Conservation (phyloP, 64 coral and sea anemone genomes). For the Montipora sp. region DNA sequence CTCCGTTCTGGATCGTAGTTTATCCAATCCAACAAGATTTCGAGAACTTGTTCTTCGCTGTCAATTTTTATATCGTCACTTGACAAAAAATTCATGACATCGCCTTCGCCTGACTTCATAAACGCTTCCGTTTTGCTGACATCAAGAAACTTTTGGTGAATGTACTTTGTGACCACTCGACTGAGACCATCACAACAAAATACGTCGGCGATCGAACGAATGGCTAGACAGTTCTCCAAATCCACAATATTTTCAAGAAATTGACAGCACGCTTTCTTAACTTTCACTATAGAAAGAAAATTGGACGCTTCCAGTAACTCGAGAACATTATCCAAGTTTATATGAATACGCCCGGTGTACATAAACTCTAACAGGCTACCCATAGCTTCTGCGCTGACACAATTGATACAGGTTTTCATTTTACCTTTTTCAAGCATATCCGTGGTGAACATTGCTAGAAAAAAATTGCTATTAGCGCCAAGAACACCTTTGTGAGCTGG, state of each 20-base stretch:
- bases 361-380: constrained; percentile 74
- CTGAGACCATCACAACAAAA: constrained; percentile 65
- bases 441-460: constrained; percentile 87
- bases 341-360: constrained; percentile 75
- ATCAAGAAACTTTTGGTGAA: constrained; percentile 61
- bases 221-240: constrained; percentile 71
- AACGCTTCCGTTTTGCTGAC: constrained; percentile 73
- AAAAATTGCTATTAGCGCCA: constrained; percentile 84
- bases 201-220: constrained; percentile 79
- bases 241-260: constrained; percentile 68
- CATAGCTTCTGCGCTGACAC: constrained; percentile 58
- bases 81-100: constrained; percentile 65
- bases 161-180: constrained; percentile 52
- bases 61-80: constrained; percentile 83
- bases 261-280: constrained; percentile 73
- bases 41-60: constrained; percentile 67
- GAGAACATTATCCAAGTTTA: constrained; percentile 69
- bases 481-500: constrained; percentile 84
- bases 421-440: constrained; percentile 81
- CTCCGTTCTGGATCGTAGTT: constrained; percentile 57
- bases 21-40: constrained; percentile 73
- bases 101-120: constrained; percentile 37
- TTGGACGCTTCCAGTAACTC: constrained; percentile 83
- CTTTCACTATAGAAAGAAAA: constrained; percentile 71
- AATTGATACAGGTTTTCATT: constrained; percentile 29